These are phyloP conservation scores for Drosophila lacertosa DNA, from an alignment of 1,140 invertebrate genomes.

Conservation along the genomic window DNA sequence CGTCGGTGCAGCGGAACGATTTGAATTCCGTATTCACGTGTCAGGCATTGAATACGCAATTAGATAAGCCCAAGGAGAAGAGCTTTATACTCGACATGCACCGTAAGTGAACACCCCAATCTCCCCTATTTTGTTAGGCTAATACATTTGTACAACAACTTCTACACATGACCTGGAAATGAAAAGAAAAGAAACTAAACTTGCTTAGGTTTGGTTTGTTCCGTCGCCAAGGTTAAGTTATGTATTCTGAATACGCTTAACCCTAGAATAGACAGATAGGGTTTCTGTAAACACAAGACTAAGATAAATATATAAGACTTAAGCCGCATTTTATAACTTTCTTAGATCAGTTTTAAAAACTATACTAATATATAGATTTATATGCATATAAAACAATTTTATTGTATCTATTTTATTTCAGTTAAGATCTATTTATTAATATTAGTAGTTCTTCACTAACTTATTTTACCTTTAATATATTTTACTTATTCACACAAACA, in stretches of 20 bases:
- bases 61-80: slow-evolving; percentile 90
- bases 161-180: not conserved
- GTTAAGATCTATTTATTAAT: not conserved
- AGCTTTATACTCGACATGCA: slow-evolving; percentile 91
- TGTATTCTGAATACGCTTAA: not conserved
- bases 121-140: not conserved
- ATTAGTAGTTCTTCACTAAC: no score
- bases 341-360: no score
- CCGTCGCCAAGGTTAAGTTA: slow-evolving; percentile 4
- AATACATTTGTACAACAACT: slow-evolving; percentile 11
- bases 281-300: not conserved
- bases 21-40: slow-evolving; percentile 93
- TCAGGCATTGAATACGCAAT: slow-evolving; percentile 92
- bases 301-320: not conserved
- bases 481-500: no score
- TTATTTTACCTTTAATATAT: no score
- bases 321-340: no score
- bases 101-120: slow-evolving; percentile 87
- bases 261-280: not conserved
- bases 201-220: not conserved
- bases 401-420: no score
- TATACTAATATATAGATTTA: no score
- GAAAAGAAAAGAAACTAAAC: not conserved
- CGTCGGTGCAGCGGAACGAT: slow-evolving; percentile 90
- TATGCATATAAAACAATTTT: no score